Evolutionary conservation across 2,113 vertebrate genomes (phyloP), one percentile per base, ranked within the genome.

Genomic region (Addax nasomaculatus): DNA sequence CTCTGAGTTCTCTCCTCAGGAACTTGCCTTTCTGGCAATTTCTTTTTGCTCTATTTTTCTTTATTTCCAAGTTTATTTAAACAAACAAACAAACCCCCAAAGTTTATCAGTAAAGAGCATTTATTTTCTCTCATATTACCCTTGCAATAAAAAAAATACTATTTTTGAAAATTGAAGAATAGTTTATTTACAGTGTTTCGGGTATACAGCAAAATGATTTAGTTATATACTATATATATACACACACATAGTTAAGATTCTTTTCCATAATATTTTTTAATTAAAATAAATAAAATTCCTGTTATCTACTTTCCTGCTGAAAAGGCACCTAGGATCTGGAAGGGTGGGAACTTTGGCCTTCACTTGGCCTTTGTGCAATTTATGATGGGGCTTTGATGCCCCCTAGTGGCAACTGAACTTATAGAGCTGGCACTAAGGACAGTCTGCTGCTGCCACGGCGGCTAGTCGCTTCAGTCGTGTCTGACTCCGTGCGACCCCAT

Each of bases 1-100:
- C 47, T 53, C 49, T 88, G 47, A n/a, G 21, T 73, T 47, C n/a
- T 49, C 88, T 45, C 11, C 25, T n/a, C 47, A 78, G 47, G 11
- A 13, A 3, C 30, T 83, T 87, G 60, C 19, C 45, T 79, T 84
- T 57, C 25, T 73, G 45, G 45, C 36, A 84, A 10, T 93, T 91
- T 93, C 67, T 81, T 57, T 96, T 84, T 79, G 45, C 85, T 92
- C 27, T 60, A 7, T 95, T 96, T 91, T 79, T 84, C 53, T 93
- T 9, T 14, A 51, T 58, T 93, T 79, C 78, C 45, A 73, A 36
- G 16, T 30, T 47, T 39, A 70, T 70, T 36, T 70, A 23, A 70
- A 70, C 67, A 70, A 70, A 67, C 64, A 67, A 67, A 70, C 64
- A 70, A 70, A 6, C 21, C 19, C n/a, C 36, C 78, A 45, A 79